Conservation (phyloP, 1,140 invertebrate genomes). For the Diploscapter pachys region DNA sequence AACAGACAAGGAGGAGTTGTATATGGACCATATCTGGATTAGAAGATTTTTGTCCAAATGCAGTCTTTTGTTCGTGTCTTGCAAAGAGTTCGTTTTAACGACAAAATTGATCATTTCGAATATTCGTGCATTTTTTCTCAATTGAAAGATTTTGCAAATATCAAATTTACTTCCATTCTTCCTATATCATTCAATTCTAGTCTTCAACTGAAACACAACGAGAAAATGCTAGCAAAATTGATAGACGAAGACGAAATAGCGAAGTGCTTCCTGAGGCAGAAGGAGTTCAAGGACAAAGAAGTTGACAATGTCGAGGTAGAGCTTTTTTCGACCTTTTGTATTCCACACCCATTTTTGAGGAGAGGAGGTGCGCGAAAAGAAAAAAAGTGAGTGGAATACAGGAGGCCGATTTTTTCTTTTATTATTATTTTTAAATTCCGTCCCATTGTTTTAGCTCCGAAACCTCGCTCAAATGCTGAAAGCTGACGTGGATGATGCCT, state of each 20-base stretch:
- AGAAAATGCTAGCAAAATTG: conserved; percentile 16
- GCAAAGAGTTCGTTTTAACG: too few species aligned
- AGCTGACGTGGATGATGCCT: conserved; percentile 17
- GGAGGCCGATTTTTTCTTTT: too few species aligned
- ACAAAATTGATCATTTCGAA: too few species aligned
- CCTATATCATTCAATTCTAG: neutral
- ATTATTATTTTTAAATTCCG: neutral
- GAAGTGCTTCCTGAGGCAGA: conserved; percentile 11
- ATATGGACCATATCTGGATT: too few species aligned
- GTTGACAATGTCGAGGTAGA: conserved; percentile 11
- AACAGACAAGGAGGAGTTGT: too few species aligned
- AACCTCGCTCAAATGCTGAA: conserved; percentile 9
- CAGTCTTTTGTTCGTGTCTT: too few species aligned
- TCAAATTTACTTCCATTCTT: neutral
- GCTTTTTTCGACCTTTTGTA: neutral
- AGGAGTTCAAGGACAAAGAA: conserved; percentile 9
- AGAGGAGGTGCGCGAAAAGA: neutral
- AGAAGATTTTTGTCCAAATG: too few species aligned
- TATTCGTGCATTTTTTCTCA: too few species aligned
- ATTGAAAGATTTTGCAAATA: too few species aligned
- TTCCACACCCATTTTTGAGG: neutral
- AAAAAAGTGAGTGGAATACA: conserved; percentile 2
- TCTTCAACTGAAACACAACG: conserved; percentile 9
- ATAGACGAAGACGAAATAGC: conserved; percentile 22
- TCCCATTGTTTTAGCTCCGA: neutral